phyloP scores from a whole-genome alignment of 2,113 vertebrate genomes.

The Lipophrys pholis region DNA sequence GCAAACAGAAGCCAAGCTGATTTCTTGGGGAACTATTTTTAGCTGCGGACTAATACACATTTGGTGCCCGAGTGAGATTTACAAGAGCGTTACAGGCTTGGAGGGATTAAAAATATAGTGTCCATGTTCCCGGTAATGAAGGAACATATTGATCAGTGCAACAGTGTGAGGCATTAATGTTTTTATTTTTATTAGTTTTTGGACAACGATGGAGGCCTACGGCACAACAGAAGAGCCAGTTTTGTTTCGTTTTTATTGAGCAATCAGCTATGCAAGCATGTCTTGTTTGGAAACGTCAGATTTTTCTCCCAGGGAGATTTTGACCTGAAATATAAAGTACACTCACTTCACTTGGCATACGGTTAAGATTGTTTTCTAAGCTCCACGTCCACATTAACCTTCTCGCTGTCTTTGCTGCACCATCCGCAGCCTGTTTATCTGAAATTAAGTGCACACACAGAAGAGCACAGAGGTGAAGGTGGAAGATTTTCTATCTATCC shows the following conservation, averaged over 20 bases:
- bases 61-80: background rate
- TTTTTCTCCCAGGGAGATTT: no score
- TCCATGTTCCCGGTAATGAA: background rate
- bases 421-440: background rate
- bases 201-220: background rate
- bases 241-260: no score
- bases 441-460: background rate
- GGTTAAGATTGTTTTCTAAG: no score
- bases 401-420: no score
- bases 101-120: background rate
- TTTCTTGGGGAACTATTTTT: slow-evolving; percentile 28
- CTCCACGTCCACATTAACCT: no score
- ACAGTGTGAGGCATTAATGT: background rate
- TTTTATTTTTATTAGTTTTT: slow-evolving; percentile 4
- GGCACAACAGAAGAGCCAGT: background rate
- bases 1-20: slow-evolving; percentile 5
- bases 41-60: slow-evolving; percentile 24
- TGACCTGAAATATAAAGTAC: no score
- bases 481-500: background rate
- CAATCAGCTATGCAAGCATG: no score
- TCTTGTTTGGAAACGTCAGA: no score
- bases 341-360: no score
- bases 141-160: background rate
- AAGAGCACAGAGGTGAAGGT: background rate
- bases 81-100: background rate